Evolutionary conservation across 2,888 invertebrate species (phyloP).

Genomic region (Drosophila histrio): DNA sequence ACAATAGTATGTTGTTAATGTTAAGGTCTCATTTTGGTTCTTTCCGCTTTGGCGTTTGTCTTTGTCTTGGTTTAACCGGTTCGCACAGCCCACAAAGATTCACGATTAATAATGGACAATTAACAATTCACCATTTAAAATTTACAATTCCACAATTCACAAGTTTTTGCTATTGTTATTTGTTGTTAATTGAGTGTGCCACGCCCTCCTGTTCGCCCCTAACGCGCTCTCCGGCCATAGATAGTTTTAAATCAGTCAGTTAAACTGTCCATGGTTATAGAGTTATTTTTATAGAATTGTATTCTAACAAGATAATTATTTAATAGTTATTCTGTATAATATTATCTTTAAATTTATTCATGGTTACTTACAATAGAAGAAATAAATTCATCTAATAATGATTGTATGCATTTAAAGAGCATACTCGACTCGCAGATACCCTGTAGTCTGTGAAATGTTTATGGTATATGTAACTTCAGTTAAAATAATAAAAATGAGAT

Average conservation of each 20-base stretch:
- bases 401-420: no score
- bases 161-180: background rate
- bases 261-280: no score
- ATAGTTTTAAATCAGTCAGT: no score
- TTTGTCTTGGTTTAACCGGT: slow-evolving; percentile 30
- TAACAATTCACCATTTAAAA: background rate
- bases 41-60: slow-evolving; percentile 1
- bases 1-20: background rate
- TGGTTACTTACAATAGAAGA: no score
- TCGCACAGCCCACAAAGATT: slow-evolving; percentile 21
- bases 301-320: background rate
- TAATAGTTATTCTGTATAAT: background rate
- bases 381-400: background rate
- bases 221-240: no score
- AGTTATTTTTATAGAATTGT: no score
- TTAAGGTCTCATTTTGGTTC: slow-evolving; percentile 9
- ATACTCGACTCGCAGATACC: background rate
- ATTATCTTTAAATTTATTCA: background rate
- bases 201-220: background rate
- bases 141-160: slow-evolving; percentile 1
- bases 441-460: no score
- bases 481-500: no score
- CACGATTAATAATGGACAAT: slow-evolving; percentile 6
- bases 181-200: background rate
- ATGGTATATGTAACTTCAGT: no score